A percentile compares a stretch with the other conserved stretches of the same genome.
Conservation (phyloP, 2,888 invertebrate species). For the Sussaba pulchella region DNA sequence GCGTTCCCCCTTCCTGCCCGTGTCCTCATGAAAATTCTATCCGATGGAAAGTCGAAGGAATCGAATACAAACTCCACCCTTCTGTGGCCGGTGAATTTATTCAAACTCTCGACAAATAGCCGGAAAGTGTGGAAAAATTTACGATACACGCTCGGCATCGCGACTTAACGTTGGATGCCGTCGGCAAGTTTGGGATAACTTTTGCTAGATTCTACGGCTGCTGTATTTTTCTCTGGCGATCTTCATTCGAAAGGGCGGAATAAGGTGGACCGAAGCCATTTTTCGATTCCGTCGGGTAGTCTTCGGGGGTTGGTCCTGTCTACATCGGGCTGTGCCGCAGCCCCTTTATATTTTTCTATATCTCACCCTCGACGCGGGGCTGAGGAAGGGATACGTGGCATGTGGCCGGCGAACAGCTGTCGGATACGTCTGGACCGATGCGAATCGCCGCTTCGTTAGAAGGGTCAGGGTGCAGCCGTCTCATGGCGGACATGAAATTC, state of each 20-base stretch:
- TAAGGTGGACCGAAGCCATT: conserved; percentile 67
- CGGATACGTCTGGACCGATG: conserved; percentile 40
- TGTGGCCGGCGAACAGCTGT: conserved; percentile 59
- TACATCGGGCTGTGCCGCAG: conserved; percentile 43
- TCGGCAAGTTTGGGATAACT: conserved; percentile 69
- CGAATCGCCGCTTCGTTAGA: conserved; percentile 53
- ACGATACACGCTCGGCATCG: conserved; percentile 68
- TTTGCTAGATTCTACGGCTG: conserved; percentile 65
- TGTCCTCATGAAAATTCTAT: conserved; percentile 72
- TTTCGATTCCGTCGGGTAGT: conserved; percentile 65
- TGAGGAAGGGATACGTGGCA: conserved; percentile 29
- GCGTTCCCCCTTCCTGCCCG: conserved; percentile 15
- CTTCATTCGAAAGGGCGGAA: conserved; percentile 52
- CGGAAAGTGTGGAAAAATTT: conserved; percentile 73
- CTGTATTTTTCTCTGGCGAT: conserved; percentile 37
- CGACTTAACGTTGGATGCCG: conserved; percentile 58
- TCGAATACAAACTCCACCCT: conserved; percentile 69
- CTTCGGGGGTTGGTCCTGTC: conserved; percentile 50
- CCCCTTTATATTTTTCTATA: conserved; percentile 61
- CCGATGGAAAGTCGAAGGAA: conserved; percentile 71
- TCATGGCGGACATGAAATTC: conserved; percentile 25
- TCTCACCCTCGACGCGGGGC: conserved; percentile 47
- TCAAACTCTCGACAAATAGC: conserved; percentile 73
- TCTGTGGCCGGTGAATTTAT: conserved; percentile 70
- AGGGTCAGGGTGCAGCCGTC: conserved; percentile 24